A percentile compares a stretch with the other conserved stretches of the same genome.
These are phyloP conservation scores for Microcaecilia unicolor DNA, from an alignment of 2,797 vertebrate species.

Conservation along the genomic window DNA sequence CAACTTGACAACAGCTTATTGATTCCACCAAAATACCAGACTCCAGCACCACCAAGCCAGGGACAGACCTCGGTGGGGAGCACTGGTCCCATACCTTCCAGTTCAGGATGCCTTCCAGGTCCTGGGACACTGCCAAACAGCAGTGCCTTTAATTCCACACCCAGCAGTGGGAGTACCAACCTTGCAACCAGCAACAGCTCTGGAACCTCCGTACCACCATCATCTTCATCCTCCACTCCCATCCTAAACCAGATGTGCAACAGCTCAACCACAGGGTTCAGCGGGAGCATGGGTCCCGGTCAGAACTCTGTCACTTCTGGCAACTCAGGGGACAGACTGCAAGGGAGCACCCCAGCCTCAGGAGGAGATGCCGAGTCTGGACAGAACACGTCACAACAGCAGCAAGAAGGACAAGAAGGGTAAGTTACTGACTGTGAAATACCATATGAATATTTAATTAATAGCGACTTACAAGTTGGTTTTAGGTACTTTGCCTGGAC, in stretches of 20 bases:
- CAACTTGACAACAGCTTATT: conserved; percentile 81
- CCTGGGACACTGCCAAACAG: conserved; percentile 40
- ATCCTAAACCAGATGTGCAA: conserved; percentile 36
- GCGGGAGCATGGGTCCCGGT: conserved; percentile 31
- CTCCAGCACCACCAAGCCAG: conserved; percentile 37
- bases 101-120: conserved; percentile 28
- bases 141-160: conserved; percentile 54
- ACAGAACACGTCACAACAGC: conserved; percentile 44
- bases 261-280: conserved; percentile 50
- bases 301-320: conserved; percentile 44
- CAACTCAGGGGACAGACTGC: conserved; percentile 42
- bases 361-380: conserved; percentile 54
- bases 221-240: conserved; percentile 37
- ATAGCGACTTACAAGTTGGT: too few relatives aligned
- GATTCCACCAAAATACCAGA: conserved; percentile 73
- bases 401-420: conserved; percentile 60
- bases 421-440: conserved; percentile 22
- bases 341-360: conserved; percentile 40
- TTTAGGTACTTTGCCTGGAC: too few relatives aligned
- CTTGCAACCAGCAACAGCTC: conserved; percentile 32
- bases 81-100: conserved; percentile 26
- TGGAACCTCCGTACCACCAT: conserved; percentile 52
- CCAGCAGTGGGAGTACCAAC: conserved; percentile 26
- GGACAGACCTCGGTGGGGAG: conserved; percentile 35
- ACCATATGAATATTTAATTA: too few relatives aligned